phyloP scores from a whole-genome alignment of 2,888 invertebrate species.

The Allophyes oxyacanthae region DNA sequence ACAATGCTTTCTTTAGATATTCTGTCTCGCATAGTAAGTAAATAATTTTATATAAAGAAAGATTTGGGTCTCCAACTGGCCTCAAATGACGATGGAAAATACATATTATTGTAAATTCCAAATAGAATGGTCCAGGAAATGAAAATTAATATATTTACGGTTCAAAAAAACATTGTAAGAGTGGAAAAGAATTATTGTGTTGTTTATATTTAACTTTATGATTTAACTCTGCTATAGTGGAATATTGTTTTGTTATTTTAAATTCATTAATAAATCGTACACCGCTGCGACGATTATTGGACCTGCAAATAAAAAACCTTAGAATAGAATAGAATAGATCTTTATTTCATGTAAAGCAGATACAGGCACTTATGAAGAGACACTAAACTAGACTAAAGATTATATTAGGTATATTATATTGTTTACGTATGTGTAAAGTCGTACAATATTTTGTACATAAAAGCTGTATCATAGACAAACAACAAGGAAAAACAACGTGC shows the following conservation, averaged over 20 bases:
- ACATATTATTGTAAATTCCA: constrained; percentile 27
- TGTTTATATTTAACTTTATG: constrained; percentile 21
- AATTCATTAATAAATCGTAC: constrained; percentile 42
- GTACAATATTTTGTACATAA: constrained; percentile 22
- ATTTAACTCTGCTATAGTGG: constrained; percentile 26
- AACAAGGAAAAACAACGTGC: constrained; percentile 1
- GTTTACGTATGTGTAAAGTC: constrained; percentile 8
- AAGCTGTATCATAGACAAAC: not conserved
- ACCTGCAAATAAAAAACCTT: constrained; percentile 46
- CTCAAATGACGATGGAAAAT: constrained; percentile 12
- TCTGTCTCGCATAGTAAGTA: constrained; percentile 10
- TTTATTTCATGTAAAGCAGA: too few relatives aligned
- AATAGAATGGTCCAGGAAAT: constrained; percentile 17
- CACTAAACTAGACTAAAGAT: too few relatives aligned
- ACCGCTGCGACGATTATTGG: constrained; percentile 20
- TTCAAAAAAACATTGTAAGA: constrained; percentile 19
- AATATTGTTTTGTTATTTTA: constrained; percentile 43
- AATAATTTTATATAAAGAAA: constrained; percentile 8
- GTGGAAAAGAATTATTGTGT: constrained; percentile 24
- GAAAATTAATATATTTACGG: constrained; percentile 29
- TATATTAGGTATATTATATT: constrained; percentile 21
- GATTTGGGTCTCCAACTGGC: constrained; percentile 14
- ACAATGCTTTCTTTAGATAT: constrained; percentile 21
- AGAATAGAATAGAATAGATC: too few relatives aligned
- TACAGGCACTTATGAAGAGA: too few relatives aligned